A percentile compares a stretch with the other conserved stretches of the same genome.
These are phyloP conservation scores for Dolichoris vasculosae DNA, from an alignment of 1,140 invertebrate genomes.

Conservation along the genomic window DNA sequence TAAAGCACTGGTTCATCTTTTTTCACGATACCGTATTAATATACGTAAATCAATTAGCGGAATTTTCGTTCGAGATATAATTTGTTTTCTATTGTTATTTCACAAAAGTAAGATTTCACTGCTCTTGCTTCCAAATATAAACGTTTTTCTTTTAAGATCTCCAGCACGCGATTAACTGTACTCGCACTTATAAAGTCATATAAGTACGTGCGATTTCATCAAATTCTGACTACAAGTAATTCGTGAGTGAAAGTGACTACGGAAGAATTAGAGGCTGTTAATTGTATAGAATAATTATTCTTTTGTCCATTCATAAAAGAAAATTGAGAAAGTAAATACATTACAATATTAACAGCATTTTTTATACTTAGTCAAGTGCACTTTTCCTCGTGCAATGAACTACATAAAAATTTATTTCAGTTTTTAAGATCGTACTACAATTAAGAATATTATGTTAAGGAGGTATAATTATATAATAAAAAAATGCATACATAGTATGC, in stretches of 20 bases:
- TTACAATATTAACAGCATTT: background rate
- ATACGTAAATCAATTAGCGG: background rate
- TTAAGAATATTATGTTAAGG: background rate
- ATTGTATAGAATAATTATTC: background rate
- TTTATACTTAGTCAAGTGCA: background rate
- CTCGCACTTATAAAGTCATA: background rate
- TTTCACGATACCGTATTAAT: background rate
- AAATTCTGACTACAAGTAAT: background rate
- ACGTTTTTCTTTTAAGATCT: conserved; percentile 8
- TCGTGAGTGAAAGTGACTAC: conserved; percentile 22
- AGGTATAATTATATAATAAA: background rate
- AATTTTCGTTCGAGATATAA: conserved; percentile 21
- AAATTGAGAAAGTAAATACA: conserved; percentile 3
- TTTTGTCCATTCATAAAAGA: background rate
- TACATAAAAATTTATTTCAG: background rate
- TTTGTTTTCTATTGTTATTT: background rate
- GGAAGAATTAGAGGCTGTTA: background rate
- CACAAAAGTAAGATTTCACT: background rate
- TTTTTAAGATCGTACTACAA: background rate
- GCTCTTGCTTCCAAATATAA: background rate
- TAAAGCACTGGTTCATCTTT: too few species aligned
- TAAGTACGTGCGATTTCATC: conserved; percentile 24
- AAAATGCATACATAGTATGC: too few species aligned
- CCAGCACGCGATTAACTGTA: background rate
- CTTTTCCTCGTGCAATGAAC: too few species aligned